Evolutionary conservation across 1,140 invertebrate species (phyloP), one percentile per base, ranked within the genome.

Genomic region (Carposina sasakii): DNA sequence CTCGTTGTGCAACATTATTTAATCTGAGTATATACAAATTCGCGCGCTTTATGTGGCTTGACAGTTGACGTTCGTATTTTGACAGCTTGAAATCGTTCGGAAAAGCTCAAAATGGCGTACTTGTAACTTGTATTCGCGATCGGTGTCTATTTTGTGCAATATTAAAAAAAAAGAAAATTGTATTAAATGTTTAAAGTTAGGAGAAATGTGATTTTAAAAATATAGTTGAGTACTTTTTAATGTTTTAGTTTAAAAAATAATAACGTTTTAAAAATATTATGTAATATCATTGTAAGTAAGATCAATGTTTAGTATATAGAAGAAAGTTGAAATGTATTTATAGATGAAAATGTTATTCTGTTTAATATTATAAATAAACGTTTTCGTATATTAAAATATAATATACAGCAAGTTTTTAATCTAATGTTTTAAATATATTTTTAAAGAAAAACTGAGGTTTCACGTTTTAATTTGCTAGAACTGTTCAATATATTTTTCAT

Each of bases 141-240:
- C 64, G 57, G 54, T 81, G 74, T 81, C 65, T 76, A 74, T 67
- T 63, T 71, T 71, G 66, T 76, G 77, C 75, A 81, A 76, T 76
- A 70, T 67, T 57, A 63, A 45, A 48, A 21, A 2, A 39, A 39
- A n/a, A n/a, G n/a, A n/a, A n/a, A 51, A 60, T 42, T 60, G 48
- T 61, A 61, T 57, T 69, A 58, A 69, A 78, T 72, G 65, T 74
- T 75, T n/a, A 72, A 62, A 52, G 78, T 74, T 82, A 81, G 76
- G 75, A 67, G 54, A 78, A 82, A 73, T 82, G 78, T 82, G 78
- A 82, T 82, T 81, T 72, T 76, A 78, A 67, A 60, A 67, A 67
- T 69, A 82, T 78, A 76, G 74, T 72, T 73, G 67, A 61, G 69
- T 77, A 64, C 59, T 77, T 76, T 76, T 74, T 74, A 69, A 73